Base-by-base conservation (phyloP, 1,140 invertebrate genomes). In the Nasonia vitripennis region DNA sequence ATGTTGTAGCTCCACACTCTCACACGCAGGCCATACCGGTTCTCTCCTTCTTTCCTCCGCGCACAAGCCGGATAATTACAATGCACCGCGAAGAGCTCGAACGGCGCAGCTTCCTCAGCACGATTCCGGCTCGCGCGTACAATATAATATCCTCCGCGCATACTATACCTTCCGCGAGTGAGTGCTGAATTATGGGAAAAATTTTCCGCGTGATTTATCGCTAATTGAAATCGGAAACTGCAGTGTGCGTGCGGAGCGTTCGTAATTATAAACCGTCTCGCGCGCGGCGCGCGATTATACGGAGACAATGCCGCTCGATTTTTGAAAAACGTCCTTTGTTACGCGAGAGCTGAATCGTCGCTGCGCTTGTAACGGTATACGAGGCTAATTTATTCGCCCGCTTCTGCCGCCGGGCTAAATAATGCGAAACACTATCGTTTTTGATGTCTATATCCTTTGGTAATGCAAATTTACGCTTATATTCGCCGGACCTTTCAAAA, bases 21-120 rank as follows among this genome's bases (percentile, higher is more conserved):
- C 71, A 83, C 71, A 3, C 31, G 71, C 2, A 20, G 5, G 71
- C 2, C 2, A 17, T 87, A 74, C 71, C 71, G 71, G 71, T 74
- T 74, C 14, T 27, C 68, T 71, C 68, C 11, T 45, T 45, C 41
- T 45, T 45, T 45, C 41, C 41, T 45, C 41, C 9, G 34, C 34
- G 34, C 27, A 27, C 27, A 27, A 27, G 27, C 27, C 27, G 27
- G 1, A 27, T 27, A 27, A 27, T 27, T 27, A 27, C 1, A 27
- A 27, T 27, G 27, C 27, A 27, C 27, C 27, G 27, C 27, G 27
- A 27, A 37, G 34, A 37, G 34, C 34, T 34, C 71, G 79, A 83
- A 83, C 87, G 87, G 68, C 86, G 82, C 78, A 81, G 6, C 17
- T 34, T 23, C 78, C 12, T 68, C 23, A 68, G 7, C 9, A 10